Conservation (phyloP, 2,888 invertebrate genomes). For the Machimus atricapillus region DNA sequence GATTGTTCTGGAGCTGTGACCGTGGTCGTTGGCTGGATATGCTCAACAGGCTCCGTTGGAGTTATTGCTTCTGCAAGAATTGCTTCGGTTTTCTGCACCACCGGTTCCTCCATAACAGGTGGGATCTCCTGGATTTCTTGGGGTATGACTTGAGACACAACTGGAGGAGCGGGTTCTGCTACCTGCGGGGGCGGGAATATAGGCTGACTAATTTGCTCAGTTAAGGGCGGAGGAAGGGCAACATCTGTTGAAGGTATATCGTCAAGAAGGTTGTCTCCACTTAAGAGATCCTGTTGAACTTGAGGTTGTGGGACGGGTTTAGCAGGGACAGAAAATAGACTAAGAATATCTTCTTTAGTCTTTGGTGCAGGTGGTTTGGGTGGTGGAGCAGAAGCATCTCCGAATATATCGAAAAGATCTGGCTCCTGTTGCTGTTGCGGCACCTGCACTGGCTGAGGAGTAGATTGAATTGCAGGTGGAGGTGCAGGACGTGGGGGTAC, state of each 20-base stretch:
- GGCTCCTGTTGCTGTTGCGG: conserved; percentile 57
- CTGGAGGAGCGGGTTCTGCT: conserved; percentile 17
- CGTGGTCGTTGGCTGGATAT: conserved; percentile 26
- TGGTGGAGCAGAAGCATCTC: conserved; percentile 63
- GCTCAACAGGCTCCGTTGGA: conserved; percentile 42
- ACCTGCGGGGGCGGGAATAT: conserved; percentile 27
- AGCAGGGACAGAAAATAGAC: conserved; percentile 65
- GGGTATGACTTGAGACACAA: not conserved
- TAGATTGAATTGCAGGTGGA: conserved; percentile 45
- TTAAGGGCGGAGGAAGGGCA: conserved; percentile 36
- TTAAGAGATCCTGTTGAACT: conserved; percentile 66
- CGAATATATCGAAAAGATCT: conserved; percentile 67
- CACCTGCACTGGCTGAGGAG: conserved; percentile 13
- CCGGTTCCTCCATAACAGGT: conserved; percentile 38
- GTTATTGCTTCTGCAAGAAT: conserved; percentile 42
- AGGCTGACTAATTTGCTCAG: conserved; percentile 30
- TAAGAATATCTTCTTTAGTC: conserved; percentile 69
- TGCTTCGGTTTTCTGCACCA: conserved; percentile 8
- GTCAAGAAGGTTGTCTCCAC: conserved; percentile 64
- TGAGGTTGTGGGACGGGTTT: conserved; percentile 54
- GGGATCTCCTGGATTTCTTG: not conserved
- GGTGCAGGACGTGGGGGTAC: conserved; percentile 61
- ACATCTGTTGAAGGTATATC: conserved; percentile 47
- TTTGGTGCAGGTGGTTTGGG: conserved; percentile 65
- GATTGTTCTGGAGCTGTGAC: conserved; percentile 30